phyloP scores from a whole-genome alignment of 2,113 vertebrate species.

The Gila orcuttii region DNA sequence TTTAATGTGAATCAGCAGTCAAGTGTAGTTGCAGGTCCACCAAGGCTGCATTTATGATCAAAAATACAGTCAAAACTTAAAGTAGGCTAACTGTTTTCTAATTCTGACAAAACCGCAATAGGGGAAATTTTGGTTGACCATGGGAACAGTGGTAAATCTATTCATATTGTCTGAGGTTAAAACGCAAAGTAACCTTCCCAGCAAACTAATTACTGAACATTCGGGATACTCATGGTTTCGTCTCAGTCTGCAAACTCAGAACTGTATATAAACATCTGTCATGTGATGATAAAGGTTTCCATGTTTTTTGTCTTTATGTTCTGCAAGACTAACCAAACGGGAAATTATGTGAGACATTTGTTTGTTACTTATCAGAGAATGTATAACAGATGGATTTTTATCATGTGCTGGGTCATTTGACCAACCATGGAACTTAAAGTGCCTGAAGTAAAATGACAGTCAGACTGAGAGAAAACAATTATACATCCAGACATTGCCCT shows the following conservation, averaged over 20 bases:
- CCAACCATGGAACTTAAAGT: background rate
- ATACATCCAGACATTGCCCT: constrained; percentile 1
- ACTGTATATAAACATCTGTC: constrained; percentile 1
- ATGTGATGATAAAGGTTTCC: background rate
- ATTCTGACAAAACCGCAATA: background rate
- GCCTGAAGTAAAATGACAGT: background rate
- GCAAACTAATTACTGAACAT: background rate
- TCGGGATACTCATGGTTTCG: background rate
- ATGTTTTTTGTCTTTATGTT: background rate
- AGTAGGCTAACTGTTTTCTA: too few species aligned
- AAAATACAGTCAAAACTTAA: too few species aligned
- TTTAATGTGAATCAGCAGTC: background rate
- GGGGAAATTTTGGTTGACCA: background rate
- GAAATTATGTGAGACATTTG: background rate
- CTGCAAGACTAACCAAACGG: background rate
- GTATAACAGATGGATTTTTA: constrained; percentile 7
- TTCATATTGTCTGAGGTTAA: background rate
- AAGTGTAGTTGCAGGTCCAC: background rate
- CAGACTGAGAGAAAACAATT: background rate
- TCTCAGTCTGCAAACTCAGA: background rate
- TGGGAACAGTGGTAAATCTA: background rate
- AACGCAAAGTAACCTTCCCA: background rate
- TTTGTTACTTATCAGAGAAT: background rate
- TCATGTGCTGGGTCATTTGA: background rate
- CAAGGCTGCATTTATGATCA: too few species aligned